Percentiles rank a stretch among this genome's conserved stretches.
Conservation (phyloP, 2,888 invertebrate species). For the Apoda limacodes region DNA sequence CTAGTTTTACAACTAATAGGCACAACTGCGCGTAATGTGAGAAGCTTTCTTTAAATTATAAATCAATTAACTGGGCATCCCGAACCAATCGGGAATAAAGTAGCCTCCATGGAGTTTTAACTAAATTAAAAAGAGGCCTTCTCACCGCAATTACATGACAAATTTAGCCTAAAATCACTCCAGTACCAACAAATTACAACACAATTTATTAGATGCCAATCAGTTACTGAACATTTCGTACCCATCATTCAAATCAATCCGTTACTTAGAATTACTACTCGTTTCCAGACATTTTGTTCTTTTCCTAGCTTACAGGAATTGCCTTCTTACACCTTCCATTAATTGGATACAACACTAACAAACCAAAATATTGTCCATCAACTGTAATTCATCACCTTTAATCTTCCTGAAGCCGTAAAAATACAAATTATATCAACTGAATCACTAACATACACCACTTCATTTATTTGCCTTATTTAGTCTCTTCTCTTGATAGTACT, state of each 20-base stretch:
- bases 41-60: constrained; percentile 60
- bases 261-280: constrained; percentile 39
- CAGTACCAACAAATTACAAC: constrained; percentile 42
- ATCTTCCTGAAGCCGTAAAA: constrained; percentile 51
- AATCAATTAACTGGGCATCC: constrained; percentile 40
- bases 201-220: constrained; percentile 39
- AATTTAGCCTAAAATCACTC: constrained; percentile 40
- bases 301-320: constrained; percentile 50
- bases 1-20: constrained; percentile 51
- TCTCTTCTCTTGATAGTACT: too few species aligned
- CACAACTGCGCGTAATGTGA: constrained; percentile 49
- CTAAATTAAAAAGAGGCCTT: constrained; percentile 40
- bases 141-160: constrained; percentile 35
- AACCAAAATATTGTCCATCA: constrained; percentile 61
- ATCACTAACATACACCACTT: constrained; percentile 58
- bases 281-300: constrained; percentile 40
- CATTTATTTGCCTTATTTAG: constrained; percentile 59
- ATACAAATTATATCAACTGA: constrained; percentile 55
- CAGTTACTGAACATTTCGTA: constrained; percentile 29
- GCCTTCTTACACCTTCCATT: constrained; percentile 57
- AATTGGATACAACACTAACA: constrained; percentile 68
- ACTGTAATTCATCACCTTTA: constrained; percentile 34
- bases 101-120: constrained; percentile 46
- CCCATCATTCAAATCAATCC: constrained; percentile 38
- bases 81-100: too few species aligned